Conservation (phyloP, 2,797 vertebrate genomes). For the Pteronotus mesoamericanus region DNA sequence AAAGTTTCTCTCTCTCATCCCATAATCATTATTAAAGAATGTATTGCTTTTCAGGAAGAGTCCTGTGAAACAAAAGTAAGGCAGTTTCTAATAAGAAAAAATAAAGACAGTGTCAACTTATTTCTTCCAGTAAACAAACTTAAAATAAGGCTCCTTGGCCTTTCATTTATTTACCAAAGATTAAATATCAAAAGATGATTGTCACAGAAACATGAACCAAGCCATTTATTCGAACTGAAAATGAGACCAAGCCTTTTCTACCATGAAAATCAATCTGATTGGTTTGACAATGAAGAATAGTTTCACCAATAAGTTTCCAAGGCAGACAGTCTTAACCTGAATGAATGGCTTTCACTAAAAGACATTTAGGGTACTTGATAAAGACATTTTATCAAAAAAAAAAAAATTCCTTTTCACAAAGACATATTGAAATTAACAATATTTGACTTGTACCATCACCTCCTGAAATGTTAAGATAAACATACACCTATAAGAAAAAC, state of each 20-base stretch:
- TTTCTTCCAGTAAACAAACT: neutral
- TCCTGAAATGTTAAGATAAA: conserved; percentile 1
- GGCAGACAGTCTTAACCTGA: neutral
- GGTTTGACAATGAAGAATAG: neutral
- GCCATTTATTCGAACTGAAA: neutral
- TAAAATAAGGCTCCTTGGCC: neutral
- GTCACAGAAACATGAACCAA: neutral
- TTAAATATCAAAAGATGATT: conserved; percentile 1
- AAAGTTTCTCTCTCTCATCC: neutral
- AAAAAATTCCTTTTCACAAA: neutral
- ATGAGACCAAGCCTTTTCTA: neutral
- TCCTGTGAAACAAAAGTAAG: neutral
- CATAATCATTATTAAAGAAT: neutral
- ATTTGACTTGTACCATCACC: neutral
- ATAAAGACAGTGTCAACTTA: neutral
- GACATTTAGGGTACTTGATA: neutral
- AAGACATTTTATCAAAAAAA: neutral
- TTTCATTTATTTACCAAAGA: neutral
- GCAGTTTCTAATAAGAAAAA: neutral
- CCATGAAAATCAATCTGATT: conserved; percentile 18
- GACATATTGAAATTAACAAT: neutral
- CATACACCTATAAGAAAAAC: neutral
- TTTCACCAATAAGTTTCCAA: neutral
- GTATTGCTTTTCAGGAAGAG: neutral
- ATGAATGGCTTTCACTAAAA: neutral